Percentiles rank a stretch among this genome's conserved stretches.
phyloP scores from a whole-genome alignment of 2,888 invertebrate species.

The Laothoe populi region DNA sequence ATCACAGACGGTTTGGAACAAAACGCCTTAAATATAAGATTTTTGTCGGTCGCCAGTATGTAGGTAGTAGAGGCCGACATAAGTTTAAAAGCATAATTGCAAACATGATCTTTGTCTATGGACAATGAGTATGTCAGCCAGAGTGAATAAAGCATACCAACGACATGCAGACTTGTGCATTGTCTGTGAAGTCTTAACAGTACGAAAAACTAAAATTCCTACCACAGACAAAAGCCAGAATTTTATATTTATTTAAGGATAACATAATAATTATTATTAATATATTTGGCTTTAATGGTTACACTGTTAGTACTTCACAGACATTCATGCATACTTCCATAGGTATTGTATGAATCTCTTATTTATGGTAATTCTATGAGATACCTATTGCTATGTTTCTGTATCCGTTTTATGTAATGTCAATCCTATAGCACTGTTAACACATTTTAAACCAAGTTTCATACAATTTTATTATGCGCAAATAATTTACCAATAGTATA shows the following conservation, averaged over 20 bases:
- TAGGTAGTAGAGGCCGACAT: background rate
- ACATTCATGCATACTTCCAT: constrained; percentile 28
- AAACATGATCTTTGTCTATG: background rate
- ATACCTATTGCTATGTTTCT: background rate
- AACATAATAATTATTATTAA: too few relatives aligned
- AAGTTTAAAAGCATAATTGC: background rate
- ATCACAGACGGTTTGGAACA: too few relatives aligned
- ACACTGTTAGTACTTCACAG: background rate
- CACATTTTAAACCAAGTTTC: background rate
- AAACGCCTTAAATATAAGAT: constrained; percentile 45
- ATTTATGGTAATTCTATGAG: constrained; percentile 8
- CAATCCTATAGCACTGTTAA: background rate
- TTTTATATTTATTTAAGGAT: too few relatives aligned
- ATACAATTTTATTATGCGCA: background rate
- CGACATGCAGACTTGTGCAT: too few relatives aligned
- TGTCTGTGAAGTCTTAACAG: too few relatives aligned
- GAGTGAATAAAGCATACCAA: too few relatives aligned
- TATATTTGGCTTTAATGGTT: too few relatives aligned
- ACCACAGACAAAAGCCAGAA: too few relatives aligned
- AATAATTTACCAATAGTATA: background rate
- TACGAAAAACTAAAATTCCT: too few relatives aligned
- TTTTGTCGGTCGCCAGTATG: constrained; percentile 20
- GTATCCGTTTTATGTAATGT: background rate
- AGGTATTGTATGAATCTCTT: constrained; percentile 21
- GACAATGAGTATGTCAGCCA: constrained; percentile 3